Base-by-base conservation (phyloP, 2,113 vertebrate species). In the Pachycephala philippinensis region DNA sequence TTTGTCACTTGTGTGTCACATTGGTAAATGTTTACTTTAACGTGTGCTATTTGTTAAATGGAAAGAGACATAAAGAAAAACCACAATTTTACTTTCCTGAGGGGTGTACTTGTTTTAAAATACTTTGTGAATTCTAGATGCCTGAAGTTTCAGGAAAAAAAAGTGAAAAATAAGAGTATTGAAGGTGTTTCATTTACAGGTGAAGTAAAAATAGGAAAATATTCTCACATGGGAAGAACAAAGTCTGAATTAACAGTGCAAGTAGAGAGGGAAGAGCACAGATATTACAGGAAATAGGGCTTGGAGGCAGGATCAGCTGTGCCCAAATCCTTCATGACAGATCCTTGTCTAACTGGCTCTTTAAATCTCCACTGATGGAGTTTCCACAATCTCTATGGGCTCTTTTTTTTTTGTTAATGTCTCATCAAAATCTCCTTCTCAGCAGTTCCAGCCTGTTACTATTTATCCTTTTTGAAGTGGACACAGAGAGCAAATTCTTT, bases 261-360 rank as follows among this genome's bases (percentile, higher is more conserved):
- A 84, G 44, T 1, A n/a, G 39, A 60, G 68, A 44, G 24, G 42
- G 49, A 49, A 93, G 47, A 56, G 31, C 35, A 31, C 0, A 50
- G 66, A 80, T 59, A 74, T 75, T 35, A n/a, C 0, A 75, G 80
- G 86, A 63, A 92, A 80, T 27, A 93, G 72, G 68, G 94, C 96
- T 88, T 27, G 83, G 76, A 75, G 96, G 94, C 94, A 95, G 83
- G 13, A 84, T 89, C 68, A 81, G 3, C 93, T 78, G 2, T 31
- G 70, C 42, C 80, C 59, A 95, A 95, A 97, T 96, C 11, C 37
- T 49, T 95, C 17, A 0, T 95, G 94, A 95, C 95, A 97, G 47
- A 91, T 71, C 66, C 89, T 92, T 97, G 94, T 95, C 95, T 87
- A 44, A 31, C 76, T 89, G 76, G 47, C 50, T 93, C 83, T 95